Conservation (phyloP, 2,797 vertebrate genomes). For the Yasuhikotakia modesta region DNA sequence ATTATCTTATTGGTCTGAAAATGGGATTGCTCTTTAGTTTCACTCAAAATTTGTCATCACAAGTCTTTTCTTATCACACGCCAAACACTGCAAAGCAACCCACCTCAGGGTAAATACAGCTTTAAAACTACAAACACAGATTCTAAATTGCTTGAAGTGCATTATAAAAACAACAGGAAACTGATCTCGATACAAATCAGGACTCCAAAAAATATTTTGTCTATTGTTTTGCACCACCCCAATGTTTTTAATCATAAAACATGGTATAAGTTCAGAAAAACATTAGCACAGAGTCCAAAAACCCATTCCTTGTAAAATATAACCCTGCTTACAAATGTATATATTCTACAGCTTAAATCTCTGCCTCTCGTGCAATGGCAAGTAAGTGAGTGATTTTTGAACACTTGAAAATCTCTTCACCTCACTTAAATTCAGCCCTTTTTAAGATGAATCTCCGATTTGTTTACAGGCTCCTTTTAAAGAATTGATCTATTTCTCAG, state of each 20-base stretch:
- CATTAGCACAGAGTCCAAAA: constrained; percentile 1
- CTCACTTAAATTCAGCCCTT: constrained; percentile 3
- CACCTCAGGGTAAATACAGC: neutral
- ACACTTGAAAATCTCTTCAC: constrained; percentile 22
- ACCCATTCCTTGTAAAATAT: neutral
- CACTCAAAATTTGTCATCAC: neutral
- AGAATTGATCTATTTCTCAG: constrained; percentile 71
- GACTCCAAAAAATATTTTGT: neutral
- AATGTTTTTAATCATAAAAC: neutral
- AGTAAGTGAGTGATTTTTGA: constrained; percentile 14
- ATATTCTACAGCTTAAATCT: neutral
- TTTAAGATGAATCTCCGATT: constrained; percentile 48
- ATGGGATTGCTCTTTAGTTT: neutral
- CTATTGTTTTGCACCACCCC: neutral
- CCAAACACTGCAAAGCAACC: neutral
- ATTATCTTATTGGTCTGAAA: too few relatives aligned
- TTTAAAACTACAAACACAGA: too few relatives aligned
- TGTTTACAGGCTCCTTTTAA: constrained; percentile 74
- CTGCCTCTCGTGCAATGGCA: neutral
- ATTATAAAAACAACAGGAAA: too few relatives aligned
- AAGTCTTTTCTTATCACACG: neutral
- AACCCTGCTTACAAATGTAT: constrained; percentile 5
- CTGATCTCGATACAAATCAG: too few relatives aligned
- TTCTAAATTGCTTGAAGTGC: too few relatives aligned
- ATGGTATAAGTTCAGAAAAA: neutral